Percentiles rank a stretch among this genome's conserved stretches.
phyloP scores from a whole-genome alignment of 1,140 invertebrate genomes.

The Micrasema longulum region DNA sequence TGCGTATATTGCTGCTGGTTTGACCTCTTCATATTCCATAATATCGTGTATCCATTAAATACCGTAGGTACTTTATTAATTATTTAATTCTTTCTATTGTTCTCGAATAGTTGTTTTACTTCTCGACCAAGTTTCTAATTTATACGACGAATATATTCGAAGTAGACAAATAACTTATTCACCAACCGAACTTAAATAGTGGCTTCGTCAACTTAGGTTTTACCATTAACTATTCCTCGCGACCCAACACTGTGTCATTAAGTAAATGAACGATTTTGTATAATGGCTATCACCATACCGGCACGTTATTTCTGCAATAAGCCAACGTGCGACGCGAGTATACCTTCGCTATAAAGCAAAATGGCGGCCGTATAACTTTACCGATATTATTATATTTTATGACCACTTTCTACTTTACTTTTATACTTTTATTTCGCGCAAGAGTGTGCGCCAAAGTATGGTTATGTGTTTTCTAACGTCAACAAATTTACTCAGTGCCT shows the following conservation, averaged over 20 bases:
- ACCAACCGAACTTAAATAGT: neutral
- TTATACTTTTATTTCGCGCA: constrained; percentile 18
- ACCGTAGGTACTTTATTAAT: too few species aligned
- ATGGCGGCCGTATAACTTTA: constrained; percentile 27
- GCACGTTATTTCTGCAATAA: constrained; percentile 21
- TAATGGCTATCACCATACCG: constrained; percentile 6
- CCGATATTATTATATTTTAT: constrained; percentile 38
- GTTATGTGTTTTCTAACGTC: constrained; percentile 13
- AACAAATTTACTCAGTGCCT: constrained; percentile 30
- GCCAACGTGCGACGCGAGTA: neutral
- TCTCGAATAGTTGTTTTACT: too few species aligned
- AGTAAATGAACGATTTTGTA: constrained; percentile 18
- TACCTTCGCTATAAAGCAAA: constrained; percentile 22
- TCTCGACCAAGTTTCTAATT: too few species aligned
- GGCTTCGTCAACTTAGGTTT: neutral
- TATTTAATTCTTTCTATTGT: too few species aligned
- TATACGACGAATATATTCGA: too few species aligned
- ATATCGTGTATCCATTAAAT: too few species aligned
- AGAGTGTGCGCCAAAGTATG: constrained; percentile 1
- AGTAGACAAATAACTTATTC: too few species aligned
- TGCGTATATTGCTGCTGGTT: too few species aligned
- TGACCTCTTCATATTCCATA: too few species aligned
- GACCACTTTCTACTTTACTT: constrained; percentile 32
- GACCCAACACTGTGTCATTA: constrained; percentile 9
- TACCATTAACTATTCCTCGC: neutral